Conservation (phyloP, 2,113 vertebrate species). For the Carassius auratus region DNA sequence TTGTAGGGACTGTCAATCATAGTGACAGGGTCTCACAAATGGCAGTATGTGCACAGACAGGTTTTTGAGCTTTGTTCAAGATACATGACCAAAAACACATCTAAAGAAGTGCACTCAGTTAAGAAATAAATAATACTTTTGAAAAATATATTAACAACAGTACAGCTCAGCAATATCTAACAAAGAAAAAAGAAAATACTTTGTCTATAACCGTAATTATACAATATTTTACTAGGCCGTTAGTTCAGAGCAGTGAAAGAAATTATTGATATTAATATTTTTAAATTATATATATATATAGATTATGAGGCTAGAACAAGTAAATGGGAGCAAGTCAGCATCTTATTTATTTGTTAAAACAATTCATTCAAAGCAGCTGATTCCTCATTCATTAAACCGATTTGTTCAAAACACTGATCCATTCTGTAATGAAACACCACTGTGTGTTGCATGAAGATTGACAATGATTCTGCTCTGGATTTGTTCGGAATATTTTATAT, state of each 20-base stretch:
- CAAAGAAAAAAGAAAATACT: no score
- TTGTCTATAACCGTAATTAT: no score
- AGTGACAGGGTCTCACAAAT: not conserved
- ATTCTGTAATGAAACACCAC: not conserved
- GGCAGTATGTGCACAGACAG: not conserved
- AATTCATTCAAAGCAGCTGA: not conserved
- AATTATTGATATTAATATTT: no score
- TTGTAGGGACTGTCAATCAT: slow-evolving; percentile 54
- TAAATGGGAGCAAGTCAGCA: not conserved
- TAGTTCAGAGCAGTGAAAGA: no score
- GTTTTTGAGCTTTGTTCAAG: not conserved
- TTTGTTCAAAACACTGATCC: not conserved
- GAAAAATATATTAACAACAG: not conserved
- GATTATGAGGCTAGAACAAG: not conserved
- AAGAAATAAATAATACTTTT: not conserved
- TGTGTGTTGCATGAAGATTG: not conserved
- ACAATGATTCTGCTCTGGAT: no score
- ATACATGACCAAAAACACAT: not conserved
- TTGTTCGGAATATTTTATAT: no score
- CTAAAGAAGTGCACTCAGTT: not conserved
- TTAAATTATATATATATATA: not conserved
- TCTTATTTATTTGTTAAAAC: not conserved
- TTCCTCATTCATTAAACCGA: not conserved
- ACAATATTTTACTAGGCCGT: no score
- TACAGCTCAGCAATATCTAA: not conserved